Conservation (phyloP, 2,888 invertebrate species). For the Acholoe squamosa region DNA sequence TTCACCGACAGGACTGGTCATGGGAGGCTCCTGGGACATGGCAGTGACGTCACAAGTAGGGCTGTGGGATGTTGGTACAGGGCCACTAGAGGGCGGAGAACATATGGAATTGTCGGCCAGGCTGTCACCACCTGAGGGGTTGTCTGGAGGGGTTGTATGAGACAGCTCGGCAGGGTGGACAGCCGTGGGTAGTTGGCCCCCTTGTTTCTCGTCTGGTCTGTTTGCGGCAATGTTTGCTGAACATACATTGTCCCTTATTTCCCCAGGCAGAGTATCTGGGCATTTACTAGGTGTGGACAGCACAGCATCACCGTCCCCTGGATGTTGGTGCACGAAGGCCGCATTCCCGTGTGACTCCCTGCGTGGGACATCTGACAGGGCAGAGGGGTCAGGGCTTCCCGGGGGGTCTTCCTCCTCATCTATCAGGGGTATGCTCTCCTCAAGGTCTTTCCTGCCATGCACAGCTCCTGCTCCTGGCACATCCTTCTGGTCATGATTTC, state of each 20-base stretch:
- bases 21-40: background rate
- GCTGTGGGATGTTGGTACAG: background rate
- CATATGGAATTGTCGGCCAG: background rate
- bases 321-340: background rate
- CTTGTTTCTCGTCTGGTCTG: background rate
- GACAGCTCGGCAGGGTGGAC: background rate
- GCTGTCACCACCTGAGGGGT: background rate
- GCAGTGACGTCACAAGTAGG: background rate
- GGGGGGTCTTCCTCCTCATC: background rate
- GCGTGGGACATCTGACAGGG: background rate
- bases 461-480: background rate
- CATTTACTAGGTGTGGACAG: background rate
- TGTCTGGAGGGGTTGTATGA: background rate
- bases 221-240: slow-evolving; percentile 7
- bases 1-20: background rate
- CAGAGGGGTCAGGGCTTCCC: background rate
- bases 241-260: background rate
- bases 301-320: background rate
- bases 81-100: background rate
- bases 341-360: background rate
- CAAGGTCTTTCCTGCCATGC: background rate
- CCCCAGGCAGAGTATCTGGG: background rate
- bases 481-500: background rate
- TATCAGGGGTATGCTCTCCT: slow-evolving; percentile 40
- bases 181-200: background rate